Conservation (phyloP, 2,797 vertebrate genomes). For the Hirundo rustica region DNA sequence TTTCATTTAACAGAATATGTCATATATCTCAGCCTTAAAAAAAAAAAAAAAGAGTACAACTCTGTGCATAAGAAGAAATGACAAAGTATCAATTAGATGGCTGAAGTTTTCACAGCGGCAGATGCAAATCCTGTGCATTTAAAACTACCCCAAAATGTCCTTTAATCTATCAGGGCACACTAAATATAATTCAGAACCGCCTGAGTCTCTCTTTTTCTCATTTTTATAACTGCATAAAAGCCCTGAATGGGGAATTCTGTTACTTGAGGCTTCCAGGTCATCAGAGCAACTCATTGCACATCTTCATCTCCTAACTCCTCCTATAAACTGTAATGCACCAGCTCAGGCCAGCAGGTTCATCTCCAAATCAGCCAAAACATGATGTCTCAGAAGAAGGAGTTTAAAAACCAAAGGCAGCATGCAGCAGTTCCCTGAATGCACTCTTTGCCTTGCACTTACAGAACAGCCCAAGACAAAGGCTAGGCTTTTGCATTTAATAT, state of each 20-base stretch:
- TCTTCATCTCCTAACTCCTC: background rate
- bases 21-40: background rate
- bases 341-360: background rate
- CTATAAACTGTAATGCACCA: background rate
- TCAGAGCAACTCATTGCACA: background rate
- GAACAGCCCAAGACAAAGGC: background rate
- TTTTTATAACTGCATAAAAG: background rate
- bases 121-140: background rate
- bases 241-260: background rate
- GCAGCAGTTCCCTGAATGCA: background rate
- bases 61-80: background rate
- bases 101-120: background rate
- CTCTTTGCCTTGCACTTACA: background rate
- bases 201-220: background rate
- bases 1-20: background rate
- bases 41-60: background rate
- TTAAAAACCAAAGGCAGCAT: background rate
- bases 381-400: background rate
- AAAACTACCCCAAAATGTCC: background rate
- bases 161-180: background rate
- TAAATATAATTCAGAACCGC: background rate
- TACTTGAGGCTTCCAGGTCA: background rate
- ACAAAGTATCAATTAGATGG: background rate
- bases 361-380: background rate
- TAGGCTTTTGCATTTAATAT: background rate